Evolutionary conservation across 35 echinoderm and acorn worm species (phyloP), one percentile per base, ranked within the genome.

Genomic region (Apostichopus japonicus): DNA sequence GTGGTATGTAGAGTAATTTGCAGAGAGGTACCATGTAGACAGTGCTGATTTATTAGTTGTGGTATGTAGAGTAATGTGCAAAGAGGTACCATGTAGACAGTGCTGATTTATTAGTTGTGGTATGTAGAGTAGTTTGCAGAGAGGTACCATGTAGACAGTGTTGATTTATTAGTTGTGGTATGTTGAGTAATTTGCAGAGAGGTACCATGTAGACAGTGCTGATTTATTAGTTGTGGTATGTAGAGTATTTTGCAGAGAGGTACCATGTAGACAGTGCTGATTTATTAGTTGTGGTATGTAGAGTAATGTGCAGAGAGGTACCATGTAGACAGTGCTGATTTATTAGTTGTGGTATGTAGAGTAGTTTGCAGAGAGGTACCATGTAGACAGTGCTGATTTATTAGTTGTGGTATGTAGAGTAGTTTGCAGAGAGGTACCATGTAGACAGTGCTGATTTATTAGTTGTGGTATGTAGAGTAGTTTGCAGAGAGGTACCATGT

Each of bases 401-500:
- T 44, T 44, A 44, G 33, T 44, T 44, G 33, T 44, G 33, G 33
- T 44, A 44, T 44, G 33, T 44, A 44, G 33, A 44, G 33, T 44
- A 44, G 4, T 44, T 44, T 44, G 33, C 33, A 44, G 2, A 44
- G 33, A 44, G 33, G 33, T 44, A 44, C 33, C 33, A 44, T 44
- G 33, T 67, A 19, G 19, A 67, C 19, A 67, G 63, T 67, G 63
- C 63, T 67, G 63, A 11, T 67, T 67, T 19, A 11, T 67, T 65
- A n/a, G n/a, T n/a, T n/a, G 19, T n/a, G 79, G 79, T 83, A 83
- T 54, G 79, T 83, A 5, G 19, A n/a, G n/a, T n/a, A n/a, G n/a
- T 8, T 67, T 10, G 3, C 7, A 67, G 33, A 15, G 63, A 67
- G 19, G 8, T 67, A 67, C 19, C 63, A 67, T 67, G 19, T 19